phyloP scores from a whole-genome alignment of 2,113 vertebrate species.

The Colossoma macropomum region DNA sequence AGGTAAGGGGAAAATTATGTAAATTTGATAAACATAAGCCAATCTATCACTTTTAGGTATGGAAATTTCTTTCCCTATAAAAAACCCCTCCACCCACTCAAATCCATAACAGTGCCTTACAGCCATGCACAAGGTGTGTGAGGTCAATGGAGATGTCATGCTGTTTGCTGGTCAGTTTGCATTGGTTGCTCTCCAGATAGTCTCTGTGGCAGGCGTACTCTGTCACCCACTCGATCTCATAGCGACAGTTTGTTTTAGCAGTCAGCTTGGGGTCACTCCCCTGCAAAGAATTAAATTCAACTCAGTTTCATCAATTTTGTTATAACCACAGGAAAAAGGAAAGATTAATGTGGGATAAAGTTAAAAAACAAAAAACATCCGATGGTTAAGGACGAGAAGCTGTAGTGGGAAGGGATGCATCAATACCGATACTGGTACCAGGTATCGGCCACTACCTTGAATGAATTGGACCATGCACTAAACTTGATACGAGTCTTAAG shows the following conservation, averaged over 20 bases:
- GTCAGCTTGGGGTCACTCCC: slow-evolving; percentile 87
- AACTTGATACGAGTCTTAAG: too few species aligned
- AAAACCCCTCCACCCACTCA: too few species aligned
- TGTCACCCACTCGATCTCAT: slow-evolving; percentile 92
- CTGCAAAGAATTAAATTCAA: slow-evolving; percentile 63
- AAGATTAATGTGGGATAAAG: not conserved
- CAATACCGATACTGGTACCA: too few species aligned
- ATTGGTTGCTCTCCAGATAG: slow-evolving; percentile 87
- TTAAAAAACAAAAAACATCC: not conserved
- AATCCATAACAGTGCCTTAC: slow-evolving; percentile 67
- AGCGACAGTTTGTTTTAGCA: slow-evolving; percentile 87
- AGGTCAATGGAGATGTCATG: slow-evolving; percentile 90
- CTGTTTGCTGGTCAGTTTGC: slow-evolving; percentile 82
- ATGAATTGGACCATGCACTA: too few species aligned
- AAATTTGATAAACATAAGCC: too few species aligned
- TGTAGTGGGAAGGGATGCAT: too few species aligned
- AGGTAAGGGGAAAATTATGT: too few species aligned
- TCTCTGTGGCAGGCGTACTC: slow-evolving; percentile 95
- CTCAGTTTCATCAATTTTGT: not conserved
- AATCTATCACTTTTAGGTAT: too few species aligned
- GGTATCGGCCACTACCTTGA: too few species aligned
- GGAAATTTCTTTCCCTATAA: too few species aligned
- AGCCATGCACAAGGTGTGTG: slow-evolving; percentile 74
- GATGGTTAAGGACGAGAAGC: too few species aligned
- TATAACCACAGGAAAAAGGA: not conserved